Conservation (phyloP, 2,888 invertebrate genomes). For the Conops quadrifasciatus region DNA sequence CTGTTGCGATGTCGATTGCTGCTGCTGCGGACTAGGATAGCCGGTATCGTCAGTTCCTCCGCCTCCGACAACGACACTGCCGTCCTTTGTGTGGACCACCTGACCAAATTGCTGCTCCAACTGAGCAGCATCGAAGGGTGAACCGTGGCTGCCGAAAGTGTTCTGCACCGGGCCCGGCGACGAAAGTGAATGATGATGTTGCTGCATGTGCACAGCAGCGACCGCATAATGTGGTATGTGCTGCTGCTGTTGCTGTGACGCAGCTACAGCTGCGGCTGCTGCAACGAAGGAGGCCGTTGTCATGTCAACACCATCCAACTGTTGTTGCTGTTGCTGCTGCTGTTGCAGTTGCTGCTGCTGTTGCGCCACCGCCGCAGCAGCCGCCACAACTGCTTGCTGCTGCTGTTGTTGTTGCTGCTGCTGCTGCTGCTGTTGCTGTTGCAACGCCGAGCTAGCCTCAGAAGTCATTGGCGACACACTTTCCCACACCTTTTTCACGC, state of each 20-base stretch:
- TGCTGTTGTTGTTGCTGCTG: conserved; percentile 48
- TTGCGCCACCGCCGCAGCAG: conserved; percentile 46
- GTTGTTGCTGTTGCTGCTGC: conserved; percentile 48
- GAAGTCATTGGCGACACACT: conserved; percentile 73
- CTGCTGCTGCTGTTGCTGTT: conserved; percentile 55
- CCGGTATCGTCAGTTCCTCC: conserved; percentile 51
- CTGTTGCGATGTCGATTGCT: conserved; percentile 37
- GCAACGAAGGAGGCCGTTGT: conserved; percentile 59
- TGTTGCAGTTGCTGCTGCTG: conserved; percentile 48
- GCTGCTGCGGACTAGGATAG: conserved; percentile 66
- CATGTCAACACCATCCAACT: conserved; percentile 54
- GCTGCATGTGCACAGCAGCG: conserved; percentile 62
- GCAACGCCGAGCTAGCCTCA: conserved; percentile 68
- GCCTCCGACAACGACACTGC: conserved; percentile 45
- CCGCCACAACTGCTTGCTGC: conserved; percentile 47
- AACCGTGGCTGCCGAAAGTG: conserved; percentile 53
- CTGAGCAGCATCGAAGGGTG: conserved; percentile 49
- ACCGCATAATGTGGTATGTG: conserved; percentile 60
- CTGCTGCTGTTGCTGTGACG: conserved; percentile 52
- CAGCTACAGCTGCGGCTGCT: conserved; percentile 53
- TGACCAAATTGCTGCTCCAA: conserved; percentile 65
- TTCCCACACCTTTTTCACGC: conserved; percentile 88
- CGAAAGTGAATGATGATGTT: conserved; percentile 60
- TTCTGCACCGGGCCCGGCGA: conserved; percentile 60
- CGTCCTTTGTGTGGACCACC: conserved; percentile 37